Conservation (phyloP, 2,888 invertebrate species). For the Argyra leucocephala region DNA sequence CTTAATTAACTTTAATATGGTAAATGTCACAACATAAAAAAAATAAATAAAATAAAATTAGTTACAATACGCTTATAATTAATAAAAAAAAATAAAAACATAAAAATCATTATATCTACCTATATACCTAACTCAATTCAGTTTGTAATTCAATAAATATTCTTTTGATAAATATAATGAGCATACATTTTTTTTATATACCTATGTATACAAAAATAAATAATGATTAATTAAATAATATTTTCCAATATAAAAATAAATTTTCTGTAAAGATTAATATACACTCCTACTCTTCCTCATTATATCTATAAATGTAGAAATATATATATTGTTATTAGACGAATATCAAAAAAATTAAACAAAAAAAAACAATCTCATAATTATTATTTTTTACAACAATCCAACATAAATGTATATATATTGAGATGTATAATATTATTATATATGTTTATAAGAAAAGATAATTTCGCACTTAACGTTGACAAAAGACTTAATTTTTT, state of each 20-base stretch:
- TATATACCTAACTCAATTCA: no score
- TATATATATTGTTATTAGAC: not conserved
- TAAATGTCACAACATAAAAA: no score
- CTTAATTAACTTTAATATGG: no score
- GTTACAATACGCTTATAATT: no score
- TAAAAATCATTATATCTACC: not conserved
- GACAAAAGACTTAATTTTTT: not conserved
- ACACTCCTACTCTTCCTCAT: not conserved
- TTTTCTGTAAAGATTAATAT: slow-evolving; percentile 21
- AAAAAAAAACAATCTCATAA: no score
- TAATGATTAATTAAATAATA: not conserved
- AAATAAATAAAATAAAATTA: no score
- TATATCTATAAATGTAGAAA: no score
- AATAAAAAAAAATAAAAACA: not conserved
- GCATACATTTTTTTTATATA: not conserved
- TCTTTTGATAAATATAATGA: no score
- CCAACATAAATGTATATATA: not conserved
- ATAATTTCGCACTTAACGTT: not conserved
- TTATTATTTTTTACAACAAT: no score
- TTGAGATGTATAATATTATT: not conserved
- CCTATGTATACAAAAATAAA: not conserved
- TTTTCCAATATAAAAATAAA: slow-evolving; percentile 19
- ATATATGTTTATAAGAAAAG: not conserved
- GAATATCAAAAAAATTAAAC: no score
- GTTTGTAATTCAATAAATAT: no score